Percentiles rank a stretch among this genome's conserved stretches.
Evolutionary conservation across 1,140 invertebrate species (phyloP).

Genomic region (Drosophila orena): DNA sequence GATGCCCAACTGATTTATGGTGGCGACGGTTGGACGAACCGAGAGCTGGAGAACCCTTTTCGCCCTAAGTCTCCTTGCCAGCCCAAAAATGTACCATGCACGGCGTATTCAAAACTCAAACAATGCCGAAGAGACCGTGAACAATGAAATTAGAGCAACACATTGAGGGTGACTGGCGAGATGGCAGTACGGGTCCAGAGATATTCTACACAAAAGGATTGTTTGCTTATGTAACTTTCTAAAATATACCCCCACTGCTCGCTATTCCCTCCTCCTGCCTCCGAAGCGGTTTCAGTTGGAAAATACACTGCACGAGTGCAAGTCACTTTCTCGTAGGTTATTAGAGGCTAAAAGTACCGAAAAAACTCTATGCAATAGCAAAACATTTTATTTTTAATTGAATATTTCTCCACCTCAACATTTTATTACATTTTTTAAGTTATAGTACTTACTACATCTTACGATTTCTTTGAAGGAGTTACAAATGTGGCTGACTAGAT

Average conservation of each 20-base stretch:
- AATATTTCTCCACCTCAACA: too few species aligned
- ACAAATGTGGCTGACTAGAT: too few species aligned
- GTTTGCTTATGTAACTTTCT: slow-evolving; percentile 75
- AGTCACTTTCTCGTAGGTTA: neutral
- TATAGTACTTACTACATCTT: too few species aligned
- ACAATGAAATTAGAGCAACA: slow-evolving; percentile 81
- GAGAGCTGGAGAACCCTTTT: slow-evolving; percentile 46
- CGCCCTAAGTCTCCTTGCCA: slow-evolving; percentile 16
- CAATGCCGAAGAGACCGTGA: slow-evolving; percentile 77
- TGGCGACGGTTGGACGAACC: slow-evolving; percentile 57
- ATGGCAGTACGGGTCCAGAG: slow-evolving; percentile 19
- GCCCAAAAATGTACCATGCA: slow-evolving; percentile 28
- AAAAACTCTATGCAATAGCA: neutral
- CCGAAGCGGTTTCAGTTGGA: slow-evolving; percentile 20
- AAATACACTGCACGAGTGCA: slow-evolving; percentile 10
- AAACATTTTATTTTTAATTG: too few species aligned
- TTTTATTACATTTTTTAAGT: too few species aligned
- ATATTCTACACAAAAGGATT: slow-evolving; percentile 62
- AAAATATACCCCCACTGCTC: slow-evolving; percentile 42
- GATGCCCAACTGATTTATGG: slow-evolving; percentile 78
- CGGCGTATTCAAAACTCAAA: slow-evolving; percentile 72
- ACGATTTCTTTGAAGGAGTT: too few species aligned
- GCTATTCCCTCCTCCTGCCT: neutral
- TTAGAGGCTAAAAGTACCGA: neutral
- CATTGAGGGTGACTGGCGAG: slow-evolving; percentile 64